A percentile compares a stretch with the other conserved stretches of the same genome.
These are phyloP conservation scores for Rhinoraja longicauda DNA, from an alignment of 2,797 vertebrate genomes.

Conservation along the genomic window DNA sequence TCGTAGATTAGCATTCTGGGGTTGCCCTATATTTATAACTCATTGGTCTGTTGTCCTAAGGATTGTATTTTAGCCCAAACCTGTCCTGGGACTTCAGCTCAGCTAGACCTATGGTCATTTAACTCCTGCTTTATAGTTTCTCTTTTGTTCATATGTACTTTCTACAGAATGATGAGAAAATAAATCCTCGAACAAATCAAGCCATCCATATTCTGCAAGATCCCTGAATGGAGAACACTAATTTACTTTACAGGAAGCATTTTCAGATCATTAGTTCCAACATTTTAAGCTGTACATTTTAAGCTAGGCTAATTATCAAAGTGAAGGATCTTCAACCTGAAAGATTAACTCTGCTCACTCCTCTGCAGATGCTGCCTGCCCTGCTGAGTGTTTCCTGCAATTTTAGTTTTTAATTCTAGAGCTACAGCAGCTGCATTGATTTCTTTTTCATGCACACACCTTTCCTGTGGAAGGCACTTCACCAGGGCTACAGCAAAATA, in stretches of 20 bases:
- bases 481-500: not conserved
- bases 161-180: not conserved
- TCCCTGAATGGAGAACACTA: not conserved
- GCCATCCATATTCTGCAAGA: not conserved
- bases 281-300: not conserved
- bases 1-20: not conserved
- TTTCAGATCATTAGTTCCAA: not conserved
- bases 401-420: no score
- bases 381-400: no score
- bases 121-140: not conserved
- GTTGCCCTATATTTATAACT: not conserved
- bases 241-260: not conserved
- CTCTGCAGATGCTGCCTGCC: no score
- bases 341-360: no score
- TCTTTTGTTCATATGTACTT: not conserved
- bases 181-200: not conserved
- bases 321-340: no score
- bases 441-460: not conserved
- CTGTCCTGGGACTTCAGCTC: not conserved
- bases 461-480: not conserved
- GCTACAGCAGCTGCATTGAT: no score
- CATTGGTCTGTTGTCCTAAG: not conserved
- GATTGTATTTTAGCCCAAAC: not conserved
- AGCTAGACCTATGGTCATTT: not conserved
- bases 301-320: not conserved